Conservation (phyloP, 1,140 invertebrate genomes). For the Aplysia californica region DNA sequence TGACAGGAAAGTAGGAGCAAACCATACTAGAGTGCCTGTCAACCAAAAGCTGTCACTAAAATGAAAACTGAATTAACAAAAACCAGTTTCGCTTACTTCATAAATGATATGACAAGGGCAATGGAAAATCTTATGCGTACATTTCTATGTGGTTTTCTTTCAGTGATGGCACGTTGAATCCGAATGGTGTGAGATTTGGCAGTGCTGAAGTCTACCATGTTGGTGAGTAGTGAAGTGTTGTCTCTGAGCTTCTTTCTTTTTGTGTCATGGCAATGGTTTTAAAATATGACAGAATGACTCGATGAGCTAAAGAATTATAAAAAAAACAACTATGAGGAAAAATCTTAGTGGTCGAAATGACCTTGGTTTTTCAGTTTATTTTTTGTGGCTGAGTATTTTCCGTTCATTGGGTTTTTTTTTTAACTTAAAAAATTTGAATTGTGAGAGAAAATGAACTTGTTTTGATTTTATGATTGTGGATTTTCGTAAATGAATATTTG, state of each 20-base stretch:
- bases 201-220: conserved; percentile 75
- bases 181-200: conserved; percentile 75
- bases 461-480: not conserved
- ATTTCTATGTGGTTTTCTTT: conserved; percentile 24
- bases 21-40: too few relatives aligned
- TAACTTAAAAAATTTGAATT: not conserved
- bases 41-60: too few relatives aligned
- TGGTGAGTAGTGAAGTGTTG: conserved; percentile 59
- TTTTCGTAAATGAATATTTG: too few relatives aligned
- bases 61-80: too few relatives aligned
- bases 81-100: too few relatives aligned
- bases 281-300: not conserved
- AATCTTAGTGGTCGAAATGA: not conserved
- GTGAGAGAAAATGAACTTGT: not conserved
- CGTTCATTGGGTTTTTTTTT: not conserved
- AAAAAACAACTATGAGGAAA: too few relatives aligned
- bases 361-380: not conserved
- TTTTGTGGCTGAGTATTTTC: not conserved
- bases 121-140: too few relatives aligned
- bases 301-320: not conserved
- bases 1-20: too few relatives aligned
- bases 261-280: not conserved
- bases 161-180: conserved; percentile 76
- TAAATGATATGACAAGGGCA: too few relatives aligned
- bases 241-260: not conserved